These are phyloP conservation scores for Drosophila suboccidentalis DNA, from an alignment of 2,888 invertebrate species.

Conservation along the genomic window DNA sequence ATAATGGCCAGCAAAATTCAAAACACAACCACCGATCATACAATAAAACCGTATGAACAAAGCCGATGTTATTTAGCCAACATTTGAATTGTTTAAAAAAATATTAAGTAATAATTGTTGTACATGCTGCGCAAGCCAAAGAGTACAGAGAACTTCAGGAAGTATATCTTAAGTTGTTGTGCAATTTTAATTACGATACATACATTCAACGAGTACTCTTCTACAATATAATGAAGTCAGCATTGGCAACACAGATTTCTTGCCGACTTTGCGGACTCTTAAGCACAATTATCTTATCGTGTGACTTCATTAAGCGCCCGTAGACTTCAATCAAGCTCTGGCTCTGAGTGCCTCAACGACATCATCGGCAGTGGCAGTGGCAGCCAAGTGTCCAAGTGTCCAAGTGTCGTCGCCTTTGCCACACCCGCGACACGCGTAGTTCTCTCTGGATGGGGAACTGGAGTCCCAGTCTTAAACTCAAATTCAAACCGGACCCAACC, in stretches of 20 bases:
- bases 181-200: conserved; percentile 63
- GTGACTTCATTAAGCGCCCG: conserved; percentile 67
- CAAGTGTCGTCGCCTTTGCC: conserved; percentile 61
- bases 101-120: conserved; percentile 66
- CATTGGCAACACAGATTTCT: conserved; percentile 22
- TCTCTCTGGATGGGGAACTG: conserved; percentile 20
- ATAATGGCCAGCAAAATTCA: conserved; percentile 27
- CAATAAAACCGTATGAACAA: not conserved
- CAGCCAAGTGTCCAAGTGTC: conserved; percentile 10
- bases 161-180: conserved; percentile 50
- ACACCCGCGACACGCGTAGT: conserved; percentile 57
- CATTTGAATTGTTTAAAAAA: conserved; percentile 63
- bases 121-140: conserved; percentile 51
- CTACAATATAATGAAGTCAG: conserved; percentile 52
- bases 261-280: conserved; percentile 33
- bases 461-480: conserved; percentile 4
- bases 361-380: conserved; percentile 20
- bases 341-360: conserved; percentile 38
- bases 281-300: conserved; percentile 67
- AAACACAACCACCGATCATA: conserved; percentile 25
- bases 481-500: conserved; percentile 42
- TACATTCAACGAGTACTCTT: conserved; percentile 9
- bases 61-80: conserved; percentile 53
- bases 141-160: conserved; percentile 45
- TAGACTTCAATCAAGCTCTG: conserved; percentile 51